Evolutionary conservation across 2,888 invertebrate species (phyloP), one percentile per base, ranked within the genome.

Genomic region (Andrena camellia): DNA sequence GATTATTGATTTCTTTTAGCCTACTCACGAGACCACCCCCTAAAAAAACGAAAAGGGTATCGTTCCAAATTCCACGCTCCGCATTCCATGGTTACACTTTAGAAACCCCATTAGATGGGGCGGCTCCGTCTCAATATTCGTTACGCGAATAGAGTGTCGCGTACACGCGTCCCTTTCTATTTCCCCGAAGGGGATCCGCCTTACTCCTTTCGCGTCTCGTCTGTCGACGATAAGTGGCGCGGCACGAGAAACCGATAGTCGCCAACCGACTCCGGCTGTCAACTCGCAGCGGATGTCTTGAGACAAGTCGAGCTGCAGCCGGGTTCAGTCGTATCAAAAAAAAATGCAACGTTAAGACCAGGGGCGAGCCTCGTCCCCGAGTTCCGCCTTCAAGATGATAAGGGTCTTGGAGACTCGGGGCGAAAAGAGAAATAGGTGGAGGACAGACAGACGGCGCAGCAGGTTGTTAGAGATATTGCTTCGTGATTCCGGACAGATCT

Each of bases 161-260:
- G 71, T 74, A 29, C 62, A 60, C 26, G 29, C 69, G 13, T 62
- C 42, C 29, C 66, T 66, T 52, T 67, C 73, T 62, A 70, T 78
- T 82, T 68, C 71, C 17, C 31, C 50, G 52, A 29, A 23, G n/a
- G 20, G 26, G 26, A 63, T 50, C 48, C 10, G 8, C 63, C 26
- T 62, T 60, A 42, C 60, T 78, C 75, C 62, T 54, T 78, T 73
- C 59, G 71, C 54, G 59, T 29, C 63, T 57, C 57, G 62, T 35
- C 59, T 54, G 74, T 64, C 52, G 71, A 57, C 70, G 13, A 42
- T 60, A 66, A 80, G 70, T 73, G 68, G 67, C 63, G 31, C 64
- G 52, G 72, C 63, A 78, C 23, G 71, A 54, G 77, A 78, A 81
- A 68, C 83, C 85, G 81, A 85, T 85, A 83, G 85, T 81, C 69